Evolutionary conservation across 2,113 vertebrate genomes (phyloP).

Genomic region (Chrysochloris asiatica): DNA sequence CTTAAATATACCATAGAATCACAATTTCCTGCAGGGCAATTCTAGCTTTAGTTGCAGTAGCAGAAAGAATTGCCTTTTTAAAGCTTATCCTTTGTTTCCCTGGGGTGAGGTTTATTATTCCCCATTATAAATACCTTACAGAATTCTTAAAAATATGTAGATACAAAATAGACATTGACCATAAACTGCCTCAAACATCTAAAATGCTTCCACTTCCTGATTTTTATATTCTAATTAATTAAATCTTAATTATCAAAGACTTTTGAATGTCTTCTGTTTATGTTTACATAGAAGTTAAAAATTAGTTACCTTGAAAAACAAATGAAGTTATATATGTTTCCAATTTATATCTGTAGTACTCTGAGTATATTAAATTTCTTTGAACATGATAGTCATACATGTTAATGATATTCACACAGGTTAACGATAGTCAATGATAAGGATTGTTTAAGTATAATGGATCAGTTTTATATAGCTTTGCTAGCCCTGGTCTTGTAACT

Average conservation of each 20-base stretch:
- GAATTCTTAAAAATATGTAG: slow-evolving; percentile 1
- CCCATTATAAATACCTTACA: neutral
- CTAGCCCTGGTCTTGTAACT: neutral
- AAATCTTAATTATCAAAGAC: slow-evolving; percentile 1
- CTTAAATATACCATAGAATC: slow-evolving; percentile 54
- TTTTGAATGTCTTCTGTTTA: neutral
- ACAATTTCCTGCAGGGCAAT: slow-evolving; percentile 50
- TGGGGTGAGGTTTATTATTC: slow-evolving; percentile 20
- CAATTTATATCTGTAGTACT: neutral
- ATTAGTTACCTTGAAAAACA: neutral
- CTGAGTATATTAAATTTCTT: neutral
- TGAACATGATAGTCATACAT: neutral
- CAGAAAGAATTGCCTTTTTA: slow-evolving; percentile 22
- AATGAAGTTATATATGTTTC: neutral
- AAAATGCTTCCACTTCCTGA: neutral
- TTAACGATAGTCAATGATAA: neutral
- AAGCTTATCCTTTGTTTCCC: slow-evolving; percentile 45
- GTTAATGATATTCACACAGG: neutral
- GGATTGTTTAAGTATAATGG: too few relatives aligned
- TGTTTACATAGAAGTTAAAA: neutral
- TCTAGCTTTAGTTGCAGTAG: neutral
- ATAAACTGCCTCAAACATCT: neutral
- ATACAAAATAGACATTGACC: neutral
- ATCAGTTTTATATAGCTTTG: neutral
- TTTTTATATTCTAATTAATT: slow-evolving; percentile 6